Conservation (phyloP, 2,113 vertebrate species). For the Ophthalmolycus amberensis region DNA sequence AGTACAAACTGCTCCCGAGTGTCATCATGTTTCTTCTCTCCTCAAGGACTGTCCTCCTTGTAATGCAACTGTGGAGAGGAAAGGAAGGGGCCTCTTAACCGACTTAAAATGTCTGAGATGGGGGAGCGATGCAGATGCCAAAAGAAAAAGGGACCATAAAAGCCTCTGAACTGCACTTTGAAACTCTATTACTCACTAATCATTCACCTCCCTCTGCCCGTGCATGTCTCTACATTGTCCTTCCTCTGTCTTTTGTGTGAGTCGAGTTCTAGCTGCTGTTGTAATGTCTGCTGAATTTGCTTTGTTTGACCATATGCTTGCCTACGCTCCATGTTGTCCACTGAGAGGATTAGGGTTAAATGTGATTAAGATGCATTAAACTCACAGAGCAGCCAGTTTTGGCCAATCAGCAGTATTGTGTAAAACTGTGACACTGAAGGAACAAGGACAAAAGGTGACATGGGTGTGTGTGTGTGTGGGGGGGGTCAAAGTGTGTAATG, state of each 20-base stretch:
- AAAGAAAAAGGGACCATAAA: not conserved
- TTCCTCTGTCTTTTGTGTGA: slow-evolving; percentile 15
- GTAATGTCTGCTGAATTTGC: slow-evolving; percentile 58
- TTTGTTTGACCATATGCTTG: slow-evolving; percentile 75
- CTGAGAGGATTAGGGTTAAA: slow-evolving; percentile 78
- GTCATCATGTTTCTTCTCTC: slow-evolving; percentile 2
- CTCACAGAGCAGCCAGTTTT: slow-evolving; percentile 50
- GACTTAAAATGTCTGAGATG: not conserved
- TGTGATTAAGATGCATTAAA: slow-evolving; percentile 76
- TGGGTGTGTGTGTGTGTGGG: not conserved
- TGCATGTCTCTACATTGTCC: not conserved
- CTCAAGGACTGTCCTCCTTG: not conserved
- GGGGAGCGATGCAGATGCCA: not conserved
- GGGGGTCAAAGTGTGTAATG: slow-evolving; percentile 21
- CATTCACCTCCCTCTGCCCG: slow-evolving; percentile 18
- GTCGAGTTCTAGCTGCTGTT: slow-evolving; percentile 5
- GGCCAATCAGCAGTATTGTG: slow-evolving; percentile 62
- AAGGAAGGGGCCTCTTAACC: not conserved
- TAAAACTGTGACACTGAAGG: slow-evolving; percentile 53
- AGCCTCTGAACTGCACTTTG: slow-evolving; percentile 19
- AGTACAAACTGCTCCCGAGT: slow-evolving; percentile 6
- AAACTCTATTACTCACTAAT: slow-evolving; percentile 46
- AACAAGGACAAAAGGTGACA: slow-evolving; percentile 65
- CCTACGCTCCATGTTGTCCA: slow-evolving; percentile 58
- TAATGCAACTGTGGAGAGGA: not conserved